Evolutionary conservation across 2,113 vertebrate genomes (phyloP).

Genomic region (Pelusios castaneus): DNA sequence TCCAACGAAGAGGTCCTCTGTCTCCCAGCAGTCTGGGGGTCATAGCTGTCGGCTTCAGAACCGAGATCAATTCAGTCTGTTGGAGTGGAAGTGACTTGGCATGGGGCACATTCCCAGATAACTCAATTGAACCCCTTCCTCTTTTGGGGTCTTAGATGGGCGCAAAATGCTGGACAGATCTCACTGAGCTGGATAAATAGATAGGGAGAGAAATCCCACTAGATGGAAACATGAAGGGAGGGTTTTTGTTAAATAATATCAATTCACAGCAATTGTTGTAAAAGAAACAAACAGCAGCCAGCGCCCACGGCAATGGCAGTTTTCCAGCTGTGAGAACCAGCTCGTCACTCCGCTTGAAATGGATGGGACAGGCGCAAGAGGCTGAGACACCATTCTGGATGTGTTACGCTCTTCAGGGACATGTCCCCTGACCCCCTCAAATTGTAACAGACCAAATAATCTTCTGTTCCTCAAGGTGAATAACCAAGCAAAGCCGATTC

Average conservation of each 20-base stretch:
- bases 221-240: background rate
- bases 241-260: background rate
- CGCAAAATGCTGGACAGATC: background rate
- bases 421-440: background rate
- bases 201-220: background rate
- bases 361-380: background rate
- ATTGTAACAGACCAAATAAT: accelerated
- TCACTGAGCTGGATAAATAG: accelerated
- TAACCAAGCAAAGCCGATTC: accelerated
- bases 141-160: accelerated
- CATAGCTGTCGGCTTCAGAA: background rate
- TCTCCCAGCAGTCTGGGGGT: background rate
- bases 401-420: background rate
- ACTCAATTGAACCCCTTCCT: accelerated
- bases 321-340: background rate
- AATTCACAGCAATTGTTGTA: background rate
- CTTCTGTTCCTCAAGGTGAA: background rate
- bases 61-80: background rate
- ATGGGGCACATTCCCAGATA: accelerated
- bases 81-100: background rate
- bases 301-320: background rate
- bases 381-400: accelerated
- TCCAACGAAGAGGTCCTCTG: accelerated
- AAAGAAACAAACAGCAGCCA: background rate
- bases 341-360: background rate